A percentile compares a stretch with the other conserved stretches of the same genome.
These are phyloP conservation scores for Pedetes capensis DNA, from an alignment of 2,113 vertebrate genomes.

Conservation along the genomic window DNA sequence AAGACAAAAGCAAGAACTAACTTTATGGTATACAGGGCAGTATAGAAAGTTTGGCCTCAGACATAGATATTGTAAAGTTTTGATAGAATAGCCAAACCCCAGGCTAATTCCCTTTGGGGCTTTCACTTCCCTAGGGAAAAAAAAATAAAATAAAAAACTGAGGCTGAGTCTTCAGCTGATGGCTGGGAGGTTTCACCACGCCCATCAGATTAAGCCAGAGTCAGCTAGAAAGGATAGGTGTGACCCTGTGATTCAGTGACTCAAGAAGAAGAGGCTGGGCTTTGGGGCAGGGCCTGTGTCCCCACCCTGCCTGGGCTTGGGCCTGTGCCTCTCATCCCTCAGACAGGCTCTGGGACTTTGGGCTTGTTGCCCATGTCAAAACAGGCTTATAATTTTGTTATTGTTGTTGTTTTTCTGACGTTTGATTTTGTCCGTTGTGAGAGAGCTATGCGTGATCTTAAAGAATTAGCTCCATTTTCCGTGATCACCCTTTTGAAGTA, in stretches of 20 bases:
- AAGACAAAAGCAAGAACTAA: neutral
- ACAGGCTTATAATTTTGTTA: neutral
- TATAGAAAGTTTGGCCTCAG: neutral
- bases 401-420: neutral
- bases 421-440: neutral
- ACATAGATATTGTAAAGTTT: slow-evolving; percentile 45
- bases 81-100: neutral
- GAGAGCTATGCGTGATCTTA: neutral
- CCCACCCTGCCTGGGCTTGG: neutral
- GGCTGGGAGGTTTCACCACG: neutral
- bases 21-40: neutral
- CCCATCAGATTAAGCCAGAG: neutral
- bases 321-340: neutral
- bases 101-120: neutral
- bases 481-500: neutral
- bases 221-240: slow-evolving; percentile 26
- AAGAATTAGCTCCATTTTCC: neutral
- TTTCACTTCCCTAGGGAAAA: slow-evolving; percentile 37
- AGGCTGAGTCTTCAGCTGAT: neutral
- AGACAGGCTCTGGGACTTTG: neutral
- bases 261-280: neutral
- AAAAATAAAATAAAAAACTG: too few relatives aligned
- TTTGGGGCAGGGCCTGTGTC: neutral
- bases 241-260: neutral
- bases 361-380: neutral